Evolutionary conservation across 2,888 invertebrate species (phyloP), one percentile per base, ranked within the genome.

Genomic region (Dasysyrphus tricinctus): DNA sequence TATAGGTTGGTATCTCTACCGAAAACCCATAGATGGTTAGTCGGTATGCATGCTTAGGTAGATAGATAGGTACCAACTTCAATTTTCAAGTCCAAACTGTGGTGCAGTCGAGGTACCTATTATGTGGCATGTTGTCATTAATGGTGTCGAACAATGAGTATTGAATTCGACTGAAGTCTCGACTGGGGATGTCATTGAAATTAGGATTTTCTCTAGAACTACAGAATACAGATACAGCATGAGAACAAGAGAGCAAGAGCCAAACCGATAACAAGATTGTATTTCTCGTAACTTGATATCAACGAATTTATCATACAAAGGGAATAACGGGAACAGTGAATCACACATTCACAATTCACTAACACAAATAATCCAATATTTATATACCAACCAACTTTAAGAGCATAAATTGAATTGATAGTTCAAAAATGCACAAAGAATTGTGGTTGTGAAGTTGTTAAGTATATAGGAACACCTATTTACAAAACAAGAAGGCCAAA

Each of bases 221-320:
- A 12, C 7, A 39, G 37, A 3, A 7, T 39, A 39, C 44, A 7
- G 24, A 24, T 24, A 24, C 24, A 24, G 24, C 24, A 24, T 24
- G 24, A 24, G 3, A 24, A 3, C 6, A 44, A 44, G n/a, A 44
- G 44, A 44, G n/a, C n/a, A n/a, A 44, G 44, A 44, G 7, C 14
- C n/a, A n/a, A 24, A 6, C 56, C 34, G 11, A 34, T 32, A 32
- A 32, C n/a, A n/a, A 57, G 32, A n/a, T 56, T 29, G 42, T 29
- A 29, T 54, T 65, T 44, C 16, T 72, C 63, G 81, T 85, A 81
- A 85, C 63, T 78, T 61, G 81, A 85, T 81, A 85, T 76, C 56
- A 57, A 11, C n/a, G 14, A 32, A 69, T 12, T 44, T 44, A 51
- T 19, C 61, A 61, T 14, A 3, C 61, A 19, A 73, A 32, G 84